phyloP scores from a whole-genome alignment of 2,113 vertebrate genomes.

The Pipra filicauda region DNA sequence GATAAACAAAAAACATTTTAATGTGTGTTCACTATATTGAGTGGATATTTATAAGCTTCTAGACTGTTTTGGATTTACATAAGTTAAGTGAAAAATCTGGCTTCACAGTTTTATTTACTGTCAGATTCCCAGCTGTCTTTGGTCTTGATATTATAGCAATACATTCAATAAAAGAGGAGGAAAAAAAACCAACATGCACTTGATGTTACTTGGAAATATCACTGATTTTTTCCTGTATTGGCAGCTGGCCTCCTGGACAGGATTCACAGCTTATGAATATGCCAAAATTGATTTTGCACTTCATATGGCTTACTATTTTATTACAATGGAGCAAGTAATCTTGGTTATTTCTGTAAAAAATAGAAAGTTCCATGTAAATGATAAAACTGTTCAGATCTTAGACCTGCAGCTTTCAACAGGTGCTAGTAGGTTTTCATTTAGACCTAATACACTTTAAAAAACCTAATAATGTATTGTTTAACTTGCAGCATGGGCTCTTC shows the following conservation, averaged over 20 bases:
- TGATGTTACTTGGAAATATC: not conserved
- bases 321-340: not conserved
- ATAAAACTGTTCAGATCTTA: not conserved
- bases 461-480: not conserved
- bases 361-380: not conserved
- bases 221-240: not conserved
- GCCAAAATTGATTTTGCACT: slow-evolving; percentile 4
- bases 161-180: not conserved
- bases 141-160: not conserved
- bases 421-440: not conserved
- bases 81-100: not conserved
- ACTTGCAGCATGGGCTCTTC: not conserved
- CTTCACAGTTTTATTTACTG: not conserved
- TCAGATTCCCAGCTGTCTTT: not conserved
- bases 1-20: not conserved
- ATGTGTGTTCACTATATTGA: not conserved
- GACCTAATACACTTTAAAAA: not conserved
- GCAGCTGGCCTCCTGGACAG: slow-evolving; percentile 7
- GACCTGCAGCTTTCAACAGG: not conserved
- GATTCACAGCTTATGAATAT: slow-evolving; percentile 17
- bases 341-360: not conserved
- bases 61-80: not conserved
- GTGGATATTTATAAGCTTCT: not conserved
- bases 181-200: not conserved
- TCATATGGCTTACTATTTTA: not conserved